phyloP scores from a whole-genome alignment of 2,113 vertebrate species.

The Mormoops blainvillei region DNA sequence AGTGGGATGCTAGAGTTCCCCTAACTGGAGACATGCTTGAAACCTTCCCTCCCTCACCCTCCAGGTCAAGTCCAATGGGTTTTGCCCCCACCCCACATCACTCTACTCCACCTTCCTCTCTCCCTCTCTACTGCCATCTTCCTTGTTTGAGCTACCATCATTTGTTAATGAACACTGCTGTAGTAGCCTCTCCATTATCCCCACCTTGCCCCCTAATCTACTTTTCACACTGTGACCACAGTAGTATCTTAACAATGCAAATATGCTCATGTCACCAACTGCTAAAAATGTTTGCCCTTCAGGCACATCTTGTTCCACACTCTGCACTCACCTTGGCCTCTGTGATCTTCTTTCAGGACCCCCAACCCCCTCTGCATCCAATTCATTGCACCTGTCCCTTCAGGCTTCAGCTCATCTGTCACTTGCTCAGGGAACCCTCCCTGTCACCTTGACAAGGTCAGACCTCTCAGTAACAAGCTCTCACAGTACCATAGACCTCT shows the following conservation, averaged over 20 bases:
- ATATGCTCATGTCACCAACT: neutral
- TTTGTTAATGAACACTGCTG: too few species aligned
- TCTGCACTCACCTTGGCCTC: neutral
- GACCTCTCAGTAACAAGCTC: neutral
- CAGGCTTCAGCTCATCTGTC: neutral
- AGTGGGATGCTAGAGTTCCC: neutral
- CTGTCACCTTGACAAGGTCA: neutral
- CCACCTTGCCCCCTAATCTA: neutral
- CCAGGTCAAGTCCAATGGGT: neutral
- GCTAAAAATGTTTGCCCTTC: neutral
- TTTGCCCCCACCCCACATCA: neutral
- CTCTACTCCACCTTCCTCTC: neutral
- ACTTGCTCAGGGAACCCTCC: neutral
- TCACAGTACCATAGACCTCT: neutral
- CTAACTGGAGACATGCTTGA: neutral
- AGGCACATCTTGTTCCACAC: neutral
- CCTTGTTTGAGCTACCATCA: neutral
- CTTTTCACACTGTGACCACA: neutral
- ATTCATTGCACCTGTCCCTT: neutral
- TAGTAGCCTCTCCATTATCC: neutral
- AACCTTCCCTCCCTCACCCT: neutral
- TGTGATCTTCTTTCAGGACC: neutral
- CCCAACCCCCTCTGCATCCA: neutral
- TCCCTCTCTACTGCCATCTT: neutral
- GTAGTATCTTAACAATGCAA: neutral